Percentiles rank a stretch among this genome's conserved stretches.
Conservation (phyloP, 2,113 vertebrate genomes). For the Pheucticus melanocephalus region DNA sequence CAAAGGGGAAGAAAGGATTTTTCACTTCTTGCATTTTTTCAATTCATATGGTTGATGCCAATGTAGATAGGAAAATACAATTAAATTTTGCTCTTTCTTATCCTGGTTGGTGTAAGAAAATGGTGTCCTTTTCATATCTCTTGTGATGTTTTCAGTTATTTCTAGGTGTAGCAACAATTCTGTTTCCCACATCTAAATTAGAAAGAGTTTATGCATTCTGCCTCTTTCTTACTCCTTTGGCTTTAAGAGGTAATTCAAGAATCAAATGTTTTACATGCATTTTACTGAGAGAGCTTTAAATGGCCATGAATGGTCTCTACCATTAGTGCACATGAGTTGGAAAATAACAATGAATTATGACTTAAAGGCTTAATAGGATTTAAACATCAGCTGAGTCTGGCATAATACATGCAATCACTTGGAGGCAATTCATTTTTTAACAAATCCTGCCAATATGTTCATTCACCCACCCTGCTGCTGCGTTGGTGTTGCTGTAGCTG, state of each 20-base stretch:
- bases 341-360: not conserved
- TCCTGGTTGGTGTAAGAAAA: constrained; percentile 15
- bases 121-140: constrained; percentile 24
- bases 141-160: constrained; percentile 50
- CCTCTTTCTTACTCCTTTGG: not conserved
- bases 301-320: not conserved
- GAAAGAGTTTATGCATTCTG: constrained; percentile 30
- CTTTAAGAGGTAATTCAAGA: constrained; percentile 8
- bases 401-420: not conserved
- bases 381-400: not conserved
- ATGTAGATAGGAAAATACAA: constrained; percentile 14
- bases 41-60: constrained; percentile 5
- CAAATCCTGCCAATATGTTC: not conserved
- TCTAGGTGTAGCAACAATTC: constrained; percentile 30
- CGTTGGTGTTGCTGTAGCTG: not conserved
- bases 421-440: not conserved
- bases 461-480: not conserved
- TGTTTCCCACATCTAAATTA: constrained; percentile 39
- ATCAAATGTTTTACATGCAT: not conserved
- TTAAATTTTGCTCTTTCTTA: constrained; percentile 49
- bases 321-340: not conserved
- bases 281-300: constrained; percentile 5
- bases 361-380: not conserved
- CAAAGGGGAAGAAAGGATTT: not conserved
- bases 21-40: constrained; percentile 33